phyloP scores from a whole-genome alignment of 1,140 invertebrate genomes.

The Bombus pascuorum region DNA sequence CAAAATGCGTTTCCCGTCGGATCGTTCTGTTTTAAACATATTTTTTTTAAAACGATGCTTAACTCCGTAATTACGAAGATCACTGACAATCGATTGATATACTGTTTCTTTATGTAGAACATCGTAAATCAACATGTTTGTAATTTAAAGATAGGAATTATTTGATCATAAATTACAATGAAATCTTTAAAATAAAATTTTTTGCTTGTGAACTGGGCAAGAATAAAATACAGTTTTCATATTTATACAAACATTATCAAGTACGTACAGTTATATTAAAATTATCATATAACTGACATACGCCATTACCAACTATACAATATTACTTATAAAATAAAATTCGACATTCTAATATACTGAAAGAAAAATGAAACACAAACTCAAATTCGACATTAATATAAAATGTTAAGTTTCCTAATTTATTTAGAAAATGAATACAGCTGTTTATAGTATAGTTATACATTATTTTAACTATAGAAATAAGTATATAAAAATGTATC shows the following conservation, averaged over 20 bases:
- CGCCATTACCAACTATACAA: constrained; percentile 15
- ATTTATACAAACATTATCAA: constrained; percentile 24
- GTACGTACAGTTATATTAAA: not conserved
- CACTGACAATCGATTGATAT: constrained; percentile 83
- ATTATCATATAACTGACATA: constrained; percentile 19
- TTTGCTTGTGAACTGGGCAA: not conserved
- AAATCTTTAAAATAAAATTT: constrained; percentile 10
- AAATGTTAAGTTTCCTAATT: not conserved
- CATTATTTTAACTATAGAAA: not conserved
- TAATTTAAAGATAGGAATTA: not conserved
- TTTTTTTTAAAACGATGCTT: constrained; percentile 86
- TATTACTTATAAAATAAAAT: not conserved
- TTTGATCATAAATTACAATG: constrained; percentile 39
- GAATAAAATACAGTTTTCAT: constrained; percentile 29
- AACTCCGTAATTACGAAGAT: constrained; percentile 85
- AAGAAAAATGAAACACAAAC: too few species aligned
- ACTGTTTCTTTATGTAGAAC: constrained; percentile 86
- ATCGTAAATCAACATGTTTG: constrained; percentile 86
- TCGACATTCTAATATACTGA: too few species aligned
- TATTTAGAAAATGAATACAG: not conserved
- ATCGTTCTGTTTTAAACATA: constrained; percentile 79
- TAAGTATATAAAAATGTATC: not conserved
- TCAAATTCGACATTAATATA: too few species aligned
- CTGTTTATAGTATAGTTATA: not conserved
- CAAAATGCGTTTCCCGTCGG: constrained; percentile 55